Evolutionary conservation across 2,888 invertebrate species (phyloP), one percentile per base, ranked within the genome.

Genomic region (Allophyes oxyacanthae): DNA sequence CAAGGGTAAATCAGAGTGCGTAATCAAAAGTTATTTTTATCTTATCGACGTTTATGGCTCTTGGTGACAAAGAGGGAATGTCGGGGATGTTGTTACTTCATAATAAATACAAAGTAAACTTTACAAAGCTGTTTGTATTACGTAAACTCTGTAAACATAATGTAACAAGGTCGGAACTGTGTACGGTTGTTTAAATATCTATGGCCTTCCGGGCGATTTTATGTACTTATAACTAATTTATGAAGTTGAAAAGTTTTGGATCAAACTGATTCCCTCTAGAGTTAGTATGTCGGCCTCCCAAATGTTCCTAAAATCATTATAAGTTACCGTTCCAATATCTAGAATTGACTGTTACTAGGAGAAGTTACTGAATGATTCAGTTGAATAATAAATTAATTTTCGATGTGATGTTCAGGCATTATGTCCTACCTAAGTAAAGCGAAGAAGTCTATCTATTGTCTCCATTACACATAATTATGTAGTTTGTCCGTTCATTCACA

Each of bases 81-180:
- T 10, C 13, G 15, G 36, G 37, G 41, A 32, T 49, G 25, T 57
- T 65, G 51, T 57, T 62, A 53, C 45, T 46, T 26, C 54, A 49
- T 64, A 51, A 68, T 60, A 37, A 66, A 70, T 64, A 62, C 62
- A 52, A 64, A 71, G 61, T 53, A 74, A 75, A 64, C 67, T 64
- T 59, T 51, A 53, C 42, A 52, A 63, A 76, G 66, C 64, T 56
- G 56, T 63, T 62, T 61, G 57, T 56, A 66, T 76, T 69, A 56
- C 59, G 66, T 45, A 56, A 66, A 62, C 20, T 61, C 33, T 49
- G 42, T 61, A 61, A 61, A 69, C 60, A 46, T 46, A 64, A 64
- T 9, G 49, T 42, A 61, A 62, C 48, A 52, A 65, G 68, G 62
- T 75, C 51, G 58, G 48, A 28, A 26, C 14, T 33, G n/a, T 46